Conservation (phyloP, 2,888 invertebrate genomes). For the Leptopilina syphax region DNA sequence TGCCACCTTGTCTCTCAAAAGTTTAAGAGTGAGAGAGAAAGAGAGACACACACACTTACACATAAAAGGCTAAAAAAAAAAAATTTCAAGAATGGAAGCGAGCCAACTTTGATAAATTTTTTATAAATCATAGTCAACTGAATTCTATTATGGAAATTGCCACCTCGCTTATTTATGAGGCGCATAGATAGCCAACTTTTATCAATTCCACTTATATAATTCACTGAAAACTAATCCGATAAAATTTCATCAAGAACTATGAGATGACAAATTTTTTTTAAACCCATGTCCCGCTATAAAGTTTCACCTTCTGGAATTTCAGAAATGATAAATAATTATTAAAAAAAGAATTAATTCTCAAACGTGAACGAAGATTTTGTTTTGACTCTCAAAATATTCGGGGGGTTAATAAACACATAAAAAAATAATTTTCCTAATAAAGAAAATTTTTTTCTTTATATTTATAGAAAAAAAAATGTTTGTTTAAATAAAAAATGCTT, state of each 20-base stretch:
- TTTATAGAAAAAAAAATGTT: no score
- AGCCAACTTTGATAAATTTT: slow-evolving; percentile 22
- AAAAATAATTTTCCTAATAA: no score
- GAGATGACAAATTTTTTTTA: background rate
- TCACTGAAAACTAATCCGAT: background rate
- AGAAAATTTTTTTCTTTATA: no score
- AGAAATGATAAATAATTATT: no score
- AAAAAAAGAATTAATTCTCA: no score
- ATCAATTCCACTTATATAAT: slow-evolving; percentile 15
- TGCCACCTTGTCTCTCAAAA: background rate
- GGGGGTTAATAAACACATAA: no score
- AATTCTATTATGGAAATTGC: slow-evolving; percentile 18
- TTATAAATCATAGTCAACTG: background rate
- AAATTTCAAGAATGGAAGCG: slow-evolving; percentile 20
- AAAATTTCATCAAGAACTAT: background rate
- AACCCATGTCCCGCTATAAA: no score
- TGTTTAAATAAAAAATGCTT: no score
- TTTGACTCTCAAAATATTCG: no score
- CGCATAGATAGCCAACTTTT: slow-evolving; percentile 19
- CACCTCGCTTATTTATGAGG: slow-evolving; percentile 22
- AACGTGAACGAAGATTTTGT: no score
- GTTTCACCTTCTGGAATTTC: no score
- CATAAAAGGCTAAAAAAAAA: background rate
- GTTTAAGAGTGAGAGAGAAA: no score
- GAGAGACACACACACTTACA: background rate